Base-by-base conservation (phyloP, 2,113 vertebrate species). In the Dipodomys merriami region DNA sequence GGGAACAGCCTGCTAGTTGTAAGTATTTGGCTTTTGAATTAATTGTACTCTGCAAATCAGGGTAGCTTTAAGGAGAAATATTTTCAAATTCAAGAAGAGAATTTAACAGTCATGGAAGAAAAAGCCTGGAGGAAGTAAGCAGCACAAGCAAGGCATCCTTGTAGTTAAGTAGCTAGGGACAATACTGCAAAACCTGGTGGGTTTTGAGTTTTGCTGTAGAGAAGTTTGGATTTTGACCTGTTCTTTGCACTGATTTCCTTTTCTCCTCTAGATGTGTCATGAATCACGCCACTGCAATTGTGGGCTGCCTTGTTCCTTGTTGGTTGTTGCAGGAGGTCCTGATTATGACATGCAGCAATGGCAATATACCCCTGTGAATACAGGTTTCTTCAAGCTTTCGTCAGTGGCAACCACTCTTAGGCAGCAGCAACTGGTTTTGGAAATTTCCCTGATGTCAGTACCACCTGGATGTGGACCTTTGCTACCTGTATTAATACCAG, bases 1-100 rank as follows among this genome's bases (percentile, higher is more conserved):
- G 99, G 96, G 99, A 99, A 98, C 99, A 99, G 98, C 99, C 99
- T 97, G 99, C 99, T 95, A 99, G 99, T 98, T 99, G 99, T 99
- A 97, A 99, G 99, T 99, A 97, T 97, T 97, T 91, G 44, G 0
- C 79, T 39, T 83, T 64, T 94, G 64, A 96, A 69, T 64, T 81
- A 96, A 69, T 64, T 85, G 79, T 20, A 93, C 92, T 80, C 44
- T 68, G 30, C 83, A 88, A 83, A 69, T 18, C 90, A 80, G 44
- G 84, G 3, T 27, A 5, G 77, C 33, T 83, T 92, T 92, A 90
- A 49, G 12, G 39, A 91, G 72, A 81, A 67, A 64, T 78, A 46
- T 86, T 89, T 96, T 83, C 11, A 71, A 85, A 91, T 44, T 73
- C 16, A 89, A 85, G 49, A 90, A 72, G 7, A 88, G 5, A 95